A percentile compares a stretch with the other conserved stretches of the same genome.
Evolutionary conservation across 2,888 invertebrate species (phyloP).

Genomic region (Cremastobaeus sp.): DNA sequence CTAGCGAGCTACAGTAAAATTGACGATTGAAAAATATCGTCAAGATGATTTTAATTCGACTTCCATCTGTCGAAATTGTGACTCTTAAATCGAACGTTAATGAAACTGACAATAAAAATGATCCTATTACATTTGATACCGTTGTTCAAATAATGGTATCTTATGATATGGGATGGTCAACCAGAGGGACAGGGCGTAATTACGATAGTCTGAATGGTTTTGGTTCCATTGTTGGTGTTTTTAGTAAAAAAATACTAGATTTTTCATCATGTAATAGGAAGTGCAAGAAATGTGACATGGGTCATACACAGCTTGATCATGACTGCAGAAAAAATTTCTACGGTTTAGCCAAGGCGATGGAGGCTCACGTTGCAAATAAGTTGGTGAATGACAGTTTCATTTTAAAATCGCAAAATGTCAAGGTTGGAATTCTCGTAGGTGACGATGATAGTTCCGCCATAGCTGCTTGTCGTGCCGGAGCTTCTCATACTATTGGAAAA

Average conservation of each 20-base stretch:
- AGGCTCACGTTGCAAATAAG: too few species aligned
- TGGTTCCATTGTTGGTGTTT: constrained; percentile 58
- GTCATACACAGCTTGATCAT: constrained; percentile 52
- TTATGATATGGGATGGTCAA: constrained; percentile 66
- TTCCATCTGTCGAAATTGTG: too few species aligned
- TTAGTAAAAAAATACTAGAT: constrained; percentile 55
- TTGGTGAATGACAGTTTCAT: too few species aligned
- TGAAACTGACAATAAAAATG: too few species aligned
- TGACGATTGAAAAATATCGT: too few species aligned
- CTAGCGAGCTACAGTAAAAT: too few species aligned
- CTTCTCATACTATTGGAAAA: constrained; percentile 59
- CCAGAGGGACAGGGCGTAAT: constrained; percentile 65
- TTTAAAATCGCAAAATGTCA: constrained; percentile 54
- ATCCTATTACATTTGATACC: not conserved
- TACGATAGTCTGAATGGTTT: constrained; percentile 63
- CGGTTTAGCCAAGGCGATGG: constrained; percentile 67
- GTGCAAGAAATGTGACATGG: constrained; percentile 63
- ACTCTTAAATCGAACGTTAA: too few species aligned
- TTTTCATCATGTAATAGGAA: constrained; percentile 64
- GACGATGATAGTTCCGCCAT: constrained; percentile 63
- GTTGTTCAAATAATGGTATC: constrained; percentile 56
- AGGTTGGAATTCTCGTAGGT: constrained; percentile 62
- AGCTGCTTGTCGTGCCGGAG: constrained; percentile 53
- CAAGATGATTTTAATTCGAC: too few species aligned
- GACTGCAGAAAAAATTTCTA: constrained; percentile 64